Conservation (phyloP, 2,888 invertebrate species). For the Tenthredo distinguenda region DNA sequence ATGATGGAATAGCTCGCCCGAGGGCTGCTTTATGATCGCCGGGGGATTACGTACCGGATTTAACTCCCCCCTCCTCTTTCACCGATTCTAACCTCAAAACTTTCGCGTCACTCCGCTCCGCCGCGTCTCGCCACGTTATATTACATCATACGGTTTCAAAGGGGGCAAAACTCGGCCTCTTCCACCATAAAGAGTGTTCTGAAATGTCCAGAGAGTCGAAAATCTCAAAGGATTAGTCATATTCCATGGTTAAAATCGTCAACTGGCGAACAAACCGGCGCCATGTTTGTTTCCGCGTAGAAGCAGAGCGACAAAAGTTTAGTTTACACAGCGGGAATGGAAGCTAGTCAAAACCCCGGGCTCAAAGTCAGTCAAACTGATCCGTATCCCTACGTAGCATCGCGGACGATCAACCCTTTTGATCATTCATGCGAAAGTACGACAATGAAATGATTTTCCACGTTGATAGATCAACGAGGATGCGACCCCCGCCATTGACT, state of each 20-base stretch:
- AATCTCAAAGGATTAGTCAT: not conserved
- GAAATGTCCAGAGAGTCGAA: not conserved
- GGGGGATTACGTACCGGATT: constrained; percentile 49
- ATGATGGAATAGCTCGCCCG: constrained; percentile 52
- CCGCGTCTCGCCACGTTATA: not conserved
- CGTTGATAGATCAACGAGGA: constrained; percentile 22
- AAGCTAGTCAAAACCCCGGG: not conserved
- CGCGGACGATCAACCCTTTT: constrained; percentile 17
- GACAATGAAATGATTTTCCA: constrained; percentile 36
- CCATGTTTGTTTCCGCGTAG: not conserved
- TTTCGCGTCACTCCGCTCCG: constrained; percentile 19
- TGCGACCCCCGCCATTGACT: constrained; percentile 45
- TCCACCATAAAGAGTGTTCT: not conserved
- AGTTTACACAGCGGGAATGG: not conserved
- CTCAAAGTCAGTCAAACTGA: not conserved
- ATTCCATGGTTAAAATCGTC: not conserved
- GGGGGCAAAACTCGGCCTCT: not conserved
- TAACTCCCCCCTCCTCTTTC: not conserved
- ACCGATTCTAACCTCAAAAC: constrained; percentile 11
- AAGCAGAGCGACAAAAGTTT: not conserved
- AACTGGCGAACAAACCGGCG: not conserved
- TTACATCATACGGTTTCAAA: not conserved
- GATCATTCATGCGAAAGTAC: constrained; percentile 1
- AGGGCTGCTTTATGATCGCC: constrained; percentile 51
- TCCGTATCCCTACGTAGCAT: not conserved